Evolutionary conservation across 2,797 vertebrate species (phyloP).

Genomic region (Notolepis coatsorum): DNA sequence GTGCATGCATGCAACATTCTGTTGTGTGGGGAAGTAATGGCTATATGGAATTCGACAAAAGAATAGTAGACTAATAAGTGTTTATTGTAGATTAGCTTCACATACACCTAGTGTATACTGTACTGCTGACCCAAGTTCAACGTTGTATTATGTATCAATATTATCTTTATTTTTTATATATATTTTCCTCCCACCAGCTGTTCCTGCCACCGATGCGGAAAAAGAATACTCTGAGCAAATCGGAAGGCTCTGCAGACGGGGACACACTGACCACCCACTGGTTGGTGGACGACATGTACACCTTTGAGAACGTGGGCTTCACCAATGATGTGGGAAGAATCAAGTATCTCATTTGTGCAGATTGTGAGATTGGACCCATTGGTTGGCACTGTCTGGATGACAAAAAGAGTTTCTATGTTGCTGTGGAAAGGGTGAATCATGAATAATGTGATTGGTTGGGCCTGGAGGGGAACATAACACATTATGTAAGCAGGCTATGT

Average conservation of each 20-base stretch:
- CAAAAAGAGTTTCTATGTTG: constrained; percentile 94
- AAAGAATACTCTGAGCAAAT: constrained; percentile 80
- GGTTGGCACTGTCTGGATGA: constrained; percentile 98
- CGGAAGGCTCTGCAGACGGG: constrained; percentile 80
- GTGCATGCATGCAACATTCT: no score
- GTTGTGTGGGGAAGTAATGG: no score
- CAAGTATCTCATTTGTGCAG: constrained; percentile 97
- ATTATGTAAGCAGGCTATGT: constrained; percentile 36
- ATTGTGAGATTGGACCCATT: constrained; percentile 98
- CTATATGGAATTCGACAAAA: no score
- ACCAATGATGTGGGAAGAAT: constrained; percentile 94
- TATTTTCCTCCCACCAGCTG: constrained; percentile 77
- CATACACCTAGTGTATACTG: no score
- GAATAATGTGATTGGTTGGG: constrained; percentile 72
- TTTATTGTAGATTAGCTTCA: no score
- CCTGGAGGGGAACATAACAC: constrained; percentile 46
- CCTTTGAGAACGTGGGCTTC: constrained; percentile 98
- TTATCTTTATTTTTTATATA: not conserved
- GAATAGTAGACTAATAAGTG: no score
- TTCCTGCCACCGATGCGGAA: constrained; percentile 94
- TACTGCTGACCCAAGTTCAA: not conserved
- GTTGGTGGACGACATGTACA: constrained; percentile 96
- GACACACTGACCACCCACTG: constrained; percentile 92
- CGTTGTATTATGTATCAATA: not conserved
- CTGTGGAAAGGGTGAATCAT: constrained; percentile 93